Evolutionary conservation across 2,797 vertebrate genomes (phyloP), one percentile per base, ranked within the genome.

Genomic region (Pachyuromys duprasi): DNA sequence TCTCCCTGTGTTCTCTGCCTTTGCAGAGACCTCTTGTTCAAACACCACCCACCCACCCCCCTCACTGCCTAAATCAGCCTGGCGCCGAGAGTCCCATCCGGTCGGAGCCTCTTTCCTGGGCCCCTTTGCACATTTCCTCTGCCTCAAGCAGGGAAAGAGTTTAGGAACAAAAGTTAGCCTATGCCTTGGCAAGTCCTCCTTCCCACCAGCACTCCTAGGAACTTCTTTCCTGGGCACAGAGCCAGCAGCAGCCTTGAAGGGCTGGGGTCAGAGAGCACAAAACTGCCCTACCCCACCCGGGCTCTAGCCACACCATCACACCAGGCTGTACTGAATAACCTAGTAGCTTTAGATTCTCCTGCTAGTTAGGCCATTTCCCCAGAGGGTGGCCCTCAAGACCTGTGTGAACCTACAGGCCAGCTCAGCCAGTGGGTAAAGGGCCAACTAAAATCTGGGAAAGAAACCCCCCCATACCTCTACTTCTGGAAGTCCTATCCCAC

Each of bases 131-230:
- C 39, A 60, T 92, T 98, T 96, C 96, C 96, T 96, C 81, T 92
- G 97, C 95, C 93, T 95, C 62, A 70, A 97, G 97, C 93, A 84
- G 94, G 79, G 78, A 79, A 18, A 39, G 86, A 84, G 60, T 93
- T 94, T 92, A 92, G 97, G 93, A 97, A 98, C 97, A 97, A 97
- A 97, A 97, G 96, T 97, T 80, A 97, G 95, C 92, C 95, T 97
- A 97, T 98, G 94, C 83, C 94, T 95, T 86, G 90, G 91, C 74
- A 81, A 12, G 4, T 63, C 55, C 89, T 90, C 93, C 92, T 95
- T 96, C 89, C n/a, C 31, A 72, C 90, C 53, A 87, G 89, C 15
- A 42, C 82, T 90, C 90, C 70, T 83, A 72, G 45, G 90, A 86
- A 92, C 60, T 89, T 79, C 95, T 96, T 94, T 92, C 75, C 96